These are phyloP conservation scores for Tetraneura akinire DNA, from an alignment of 1,140 invertebrate species.

Conservation along the genomic window DNA sequence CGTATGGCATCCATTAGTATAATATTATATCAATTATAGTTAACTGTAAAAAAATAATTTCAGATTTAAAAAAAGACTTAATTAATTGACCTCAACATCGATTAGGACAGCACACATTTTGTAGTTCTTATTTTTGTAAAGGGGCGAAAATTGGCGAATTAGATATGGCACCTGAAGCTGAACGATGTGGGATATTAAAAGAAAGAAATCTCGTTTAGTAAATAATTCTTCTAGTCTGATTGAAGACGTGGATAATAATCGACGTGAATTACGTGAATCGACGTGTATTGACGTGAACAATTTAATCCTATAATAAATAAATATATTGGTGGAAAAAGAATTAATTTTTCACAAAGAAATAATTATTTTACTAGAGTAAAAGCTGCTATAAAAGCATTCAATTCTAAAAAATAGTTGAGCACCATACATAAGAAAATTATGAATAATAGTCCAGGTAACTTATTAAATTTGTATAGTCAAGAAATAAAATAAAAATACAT, in stretches of 20 bases:
- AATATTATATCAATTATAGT: too few relatives aligned
- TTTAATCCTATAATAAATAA: conserved; percentile 30
- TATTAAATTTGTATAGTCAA: too few relatives aligned
- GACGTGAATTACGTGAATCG: too few relatives aligned
- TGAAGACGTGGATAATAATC: conserved; percentile 13
- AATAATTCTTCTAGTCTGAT: conserved; percentile 25
- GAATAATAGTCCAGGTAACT: conserved; percentile 23
- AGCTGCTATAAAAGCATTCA: not conserved
- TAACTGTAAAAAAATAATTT: not conserved
- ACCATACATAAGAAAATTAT: conserved; percentile 9
- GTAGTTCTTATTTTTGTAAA: conserved; percentile 29
- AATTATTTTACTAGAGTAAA: conserved; percentile 21
- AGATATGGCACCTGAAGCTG: conserved; percentile 17
- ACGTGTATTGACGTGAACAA: not conserved
- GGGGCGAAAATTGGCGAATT: conserved; percentile 6
- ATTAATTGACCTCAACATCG: not conserved
- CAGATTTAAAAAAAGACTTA: not conserved
- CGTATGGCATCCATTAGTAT: too few relatives aligned
- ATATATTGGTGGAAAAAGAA: conserved; percentile 10
- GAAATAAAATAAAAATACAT: not conserved
- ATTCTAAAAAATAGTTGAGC: conserved; percentile 9
- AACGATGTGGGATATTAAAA: not conserved
- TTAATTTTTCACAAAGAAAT: conserved; percentile 11
- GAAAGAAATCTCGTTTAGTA: conserved; percentile 29
- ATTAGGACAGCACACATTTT: not conserved